Evolutionary conservation across 1,140 invertebrate genomes (phyloP).

Genomic region (Ceratosolen fusciceps): DNA sequence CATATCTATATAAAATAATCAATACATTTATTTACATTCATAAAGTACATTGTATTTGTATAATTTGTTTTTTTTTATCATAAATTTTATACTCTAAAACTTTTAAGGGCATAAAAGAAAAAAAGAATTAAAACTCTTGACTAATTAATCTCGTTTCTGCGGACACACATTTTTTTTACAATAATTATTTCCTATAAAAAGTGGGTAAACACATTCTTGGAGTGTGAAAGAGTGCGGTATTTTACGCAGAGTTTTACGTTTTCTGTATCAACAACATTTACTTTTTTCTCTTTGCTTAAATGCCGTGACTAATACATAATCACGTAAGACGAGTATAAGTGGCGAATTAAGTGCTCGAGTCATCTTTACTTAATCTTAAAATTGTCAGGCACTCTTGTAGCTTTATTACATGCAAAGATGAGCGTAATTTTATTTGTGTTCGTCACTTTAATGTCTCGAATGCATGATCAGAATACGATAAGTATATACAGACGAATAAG

Average conservation of each 20-base stretch:
- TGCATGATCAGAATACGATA: not conserved
- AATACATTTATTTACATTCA: not conserved
- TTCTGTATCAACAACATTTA: too few relatives aligned
- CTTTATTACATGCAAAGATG: constrained; percentile 36
- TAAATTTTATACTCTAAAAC: constrained; percentile 39
- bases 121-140: constrained; percentile 18
- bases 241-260: not conserved
- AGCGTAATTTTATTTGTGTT: not conserved
- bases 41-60: not conserved
- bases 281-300: constrained; percentile 11
- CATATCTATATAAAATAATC: constrained; percentile 25
- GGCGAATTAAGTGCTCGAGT: constrained; percentile 1
- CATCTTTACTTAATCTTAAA: too few relatives aligned
- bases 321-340: constrained; percentile 2
- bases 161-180: not conserved
- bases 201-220: constrained; percentile 16
- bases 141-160: constrained; percentile 21
- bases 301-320: constrained; percentile 17
- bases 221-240: constrained; percentile 4
- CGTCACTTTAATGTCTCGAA: not conserved
- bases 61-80: constrained; percentile 28
- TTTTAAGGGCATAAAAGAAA: constrained; percentile 25
- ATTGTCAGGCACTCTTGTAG: constrained; percentile 30
- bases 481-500: not conserved
- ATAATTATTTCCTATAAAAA: constrained; percentile 30